These are phyloP conservation scores for Poliocrania exsul DNA, from an alignment of 2,797 vertebrate genomes.

Conservation along the genomic window DNA sequence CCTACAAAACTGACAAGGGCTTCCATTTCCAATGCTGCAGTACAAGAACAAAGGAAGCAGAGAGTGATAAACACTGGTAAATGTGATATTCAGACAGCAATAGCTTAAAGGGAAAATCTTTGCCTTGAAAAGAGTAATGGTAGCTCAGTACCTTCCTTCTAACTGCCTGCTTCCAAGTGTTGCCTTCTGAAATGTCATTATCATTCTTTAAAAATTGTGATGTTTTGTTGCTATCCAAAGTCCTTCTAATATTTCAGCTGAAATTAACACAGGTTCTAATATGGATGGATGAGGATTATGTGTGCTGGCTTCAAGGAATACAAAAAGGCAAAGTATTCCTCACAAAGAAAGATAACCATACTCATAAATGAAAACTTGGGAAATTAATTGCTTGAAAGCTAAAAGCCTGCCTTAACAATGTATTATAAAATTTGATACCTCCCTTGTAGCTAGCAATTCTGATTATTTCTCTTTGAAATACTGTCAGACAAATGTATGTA, in stretches of 20 bases:
- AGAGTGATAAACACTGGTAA: neutral
- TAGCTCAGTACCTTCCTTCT: neutral
- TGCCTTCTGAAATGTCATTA: neutral
- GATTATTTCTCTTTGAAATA: neutral
- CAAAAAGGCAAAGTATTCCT: neutral
- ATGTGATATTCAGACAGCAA: neutral
- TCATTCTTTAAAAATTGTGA: neutral
- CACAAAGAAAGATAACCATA: neutral
- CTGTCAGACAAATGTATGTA: neutral
- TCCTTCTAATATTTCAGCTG: neutral
- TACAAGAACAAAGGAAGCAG: neutral
- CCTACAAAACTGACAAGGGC: neutral
- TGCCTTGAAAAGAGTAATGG: neutral
- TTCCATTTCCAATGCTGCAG: neutral
- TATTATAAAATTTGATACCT: neutral
- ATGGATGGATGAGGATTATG: neutral
- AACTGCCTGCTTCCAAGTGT: neutral
- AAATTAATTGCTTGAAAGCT: constrained; percentile 29
- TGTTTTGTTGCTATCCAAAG: neutral
- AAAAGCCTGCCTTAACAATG: neutral
- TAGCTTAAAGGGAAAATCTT: neutral
- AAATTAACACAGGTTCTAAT: neutral
- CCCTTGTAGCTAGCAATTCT: neutral
- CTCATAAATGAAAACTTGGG: neutral
- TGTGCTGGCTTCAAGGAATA: neutral